A percentile compares a stretch with the other conserved stretches of the same genome.
Evolutionary conservation across 2,888 invertebrate genomes (phyloP).

Genomic region (Noctua janthe): DNA sequence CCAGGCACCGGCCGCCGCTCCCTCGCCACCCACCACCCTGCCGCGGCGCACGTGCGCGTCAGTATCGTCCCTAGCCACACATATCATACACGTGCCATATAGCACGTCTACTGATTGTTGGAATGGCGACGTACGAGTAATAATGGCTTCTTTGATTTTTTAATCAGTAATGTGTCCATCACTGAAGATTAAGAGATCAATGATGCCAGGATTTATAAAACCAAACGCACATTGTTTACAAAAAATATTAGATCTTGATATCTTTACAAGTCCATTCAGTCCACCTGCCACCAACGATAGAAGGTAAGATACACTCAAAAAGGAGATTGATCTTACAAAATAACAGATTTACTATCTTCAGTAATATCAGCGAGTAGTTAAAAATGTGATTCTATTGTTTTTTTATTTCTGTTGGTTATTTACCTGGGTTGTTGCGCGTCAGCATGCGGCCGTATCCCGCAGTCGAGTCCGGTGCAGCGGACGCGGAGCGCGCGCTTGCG

Average conservation of each 20-base stretch:
- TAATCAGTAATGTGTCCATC: neutral
- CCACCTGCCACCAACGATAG: neutral
- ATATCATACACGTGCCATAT: conserved; percentile 25
- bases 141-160: conserved; percentile 39
- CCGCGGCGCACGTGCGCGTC: conserved; percentile 86
- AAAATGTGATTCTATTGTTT: neutral
- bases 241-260: neutral
- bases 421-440: conserved; percentile 93
- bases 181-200: conserved; percentile 21
- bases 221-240: neutral
- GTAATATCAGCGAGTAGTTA: neutral
- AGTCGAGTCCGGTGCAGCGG: conserved; percentile 92
- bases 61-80: conserved; percentile 73
- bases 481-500: conserved; percentile 92
- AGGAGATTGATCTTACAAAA: neutral
- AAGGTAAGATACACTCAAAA: neutral
- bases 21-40: conserved; percentile 95
- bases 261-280: neutral
- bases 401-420: neutral
- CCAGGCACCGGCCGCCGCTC: conserved; percentile 94
- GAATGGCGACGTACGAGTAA: conserved; percentile 4
- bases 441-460: conserved; percentile 93
- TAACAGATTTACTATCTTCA: neutral
- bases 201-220: conserved; percentile 4
- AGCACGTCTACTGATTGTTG: conserved; percentile 19